These are phyloP conservation scores for Hemibagrus guttatus DNA, from an alignment of 2,797 vertebrate genomes.

Conservation along the genomic window DNA sequence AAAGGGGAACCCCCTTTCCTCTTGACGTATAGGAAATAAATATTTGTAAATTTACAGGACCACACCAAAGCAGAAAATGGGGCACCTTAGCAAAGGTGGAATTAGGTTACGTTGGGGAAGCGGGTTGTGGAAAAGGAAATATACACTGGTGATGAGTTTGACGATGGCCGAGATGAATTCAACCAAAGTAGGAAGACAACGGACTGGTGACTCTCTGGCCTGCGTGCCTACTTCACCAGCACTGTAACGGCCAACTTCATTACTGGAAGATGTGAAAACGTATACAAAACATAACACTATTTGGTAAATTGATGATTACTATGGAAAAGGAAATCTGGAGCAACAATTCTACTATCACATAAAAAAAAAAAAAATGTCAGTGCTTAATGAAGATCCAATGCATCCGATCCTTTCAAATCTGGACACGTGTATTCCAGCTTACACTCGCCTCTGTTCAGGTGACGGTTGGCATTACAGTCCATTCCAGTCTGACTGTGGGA, in stretches of 20 bases:
- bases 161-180: slow-evolving; percentile 47
- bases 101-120: slow-evolving; percentile 61
- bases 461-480: slow-evolving; percentile 36
- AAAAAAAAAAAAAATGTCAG: neutral
- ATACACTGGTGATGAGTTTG: slow-evolving; percentile 60
- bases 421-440: slow-evolving; percentile 33
- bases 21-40: slow-evolving; percentile 80
- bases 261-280: slow-evolving; percentile 4
- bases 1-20: slow-evolving; percentile 89
- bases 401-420: slow-evolving; percentile 18
- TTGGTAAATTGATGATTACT: neutral
- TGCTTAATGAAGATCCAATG: slow-evolving; percentile 19
- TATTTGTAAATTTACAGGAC: slow-evolving; percentile 78
- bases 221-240: slow-evolving; percentile 5
- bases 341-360: neutral
- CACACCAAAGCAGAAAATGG: slow-evolving; percentile 72
- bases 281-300: slow-evolving; percentile 10
- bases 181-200: slow-evolving; percentile 51
- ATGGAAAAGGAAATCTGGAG: neutral
- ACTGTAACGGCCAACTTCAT: neutral
- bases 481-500: slow-evolving; percentile 32
- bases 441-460: slow-evolving; percentile 27
- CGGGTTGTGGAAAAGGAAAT: slow-evolving; percentile 65
- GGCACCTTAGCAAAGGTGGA: slow-evolving; percentile 55
- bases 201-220: slow-evolving; percentile 3